These are phyloP conservation scores for Pseudochaenichthys georgianus DNA, from an alignment of 2,797 vertebrate genomes.

Conservation along the genomic window DNA sequence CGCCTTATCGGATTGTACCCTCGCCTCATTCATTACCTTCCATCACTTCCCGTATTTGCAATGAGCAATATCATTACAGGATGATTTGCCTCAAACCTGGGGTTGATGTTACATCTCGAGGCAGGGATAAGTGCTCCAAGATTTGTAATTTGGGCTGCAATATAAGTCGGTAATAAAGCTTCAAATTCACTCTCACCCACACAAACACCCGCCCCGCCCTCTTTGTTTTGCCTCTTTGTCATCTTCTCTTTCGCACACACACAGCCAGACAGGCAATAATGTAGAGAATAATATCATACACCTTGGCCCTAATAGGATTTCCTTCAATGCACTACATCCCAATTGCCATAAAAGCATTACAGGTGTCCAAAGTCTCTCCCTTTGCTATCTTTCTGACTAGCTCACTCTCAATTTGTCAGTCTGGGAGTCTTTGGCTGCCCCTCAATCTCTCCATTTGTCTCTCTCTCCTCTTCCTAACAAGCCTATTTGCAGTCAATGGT, in stretches of 20 bases:
- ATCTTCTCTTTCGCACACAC: conserved; percentile 9
- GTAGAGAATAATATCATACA: conserved; percentile 40
- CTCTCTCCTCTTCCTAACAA: conserved; percentile 22
- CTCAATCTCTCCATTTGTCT: conserved; percentile 14
- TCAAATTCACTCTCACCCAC: conserved; percentile 51
- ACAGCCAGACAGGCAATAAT: conserved; percentile 35
- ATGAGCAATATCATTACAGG: conserved; percentile 78
- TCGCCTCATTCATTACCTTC: conserved; percentile 78
- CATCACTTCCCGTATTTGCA: conserved; percentile 73
- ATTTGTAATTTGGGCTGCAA: conserved; percentile 75
- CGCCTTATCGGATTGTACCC: conserved; percentile 75
- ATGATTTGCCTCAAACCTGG: conserved; percentile 75
- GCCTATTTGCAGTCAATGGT: conserved; percentile 56
- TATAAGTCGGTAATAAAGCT: conserved; percentile 73
- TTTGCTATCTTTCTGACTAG: conserved; percentile 10
- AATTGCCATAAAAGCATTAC: conserved; percentile 54
- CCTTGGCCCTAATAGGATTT: conserved; percentile 40
- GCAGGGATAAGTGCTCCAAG: conserved; percentile 67
- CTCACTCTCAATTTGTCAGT: conserved; percentile 19
- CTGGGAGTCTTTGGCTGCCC: background rate
- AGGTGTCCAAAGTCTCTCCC: conserved; percentile 38
- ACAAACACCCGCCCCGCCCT: conserved; percentile 8
- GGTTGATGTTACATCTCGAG: conserved; percentile 68
- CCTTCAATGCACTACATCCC: conserved; percentile 40
- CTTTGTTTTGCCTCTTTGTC: conserved; percentile 46